phyloP scores from a whole-genome alignment of 2,888 invertebrate genomes.

The Chymomyza amoena region DNA sequence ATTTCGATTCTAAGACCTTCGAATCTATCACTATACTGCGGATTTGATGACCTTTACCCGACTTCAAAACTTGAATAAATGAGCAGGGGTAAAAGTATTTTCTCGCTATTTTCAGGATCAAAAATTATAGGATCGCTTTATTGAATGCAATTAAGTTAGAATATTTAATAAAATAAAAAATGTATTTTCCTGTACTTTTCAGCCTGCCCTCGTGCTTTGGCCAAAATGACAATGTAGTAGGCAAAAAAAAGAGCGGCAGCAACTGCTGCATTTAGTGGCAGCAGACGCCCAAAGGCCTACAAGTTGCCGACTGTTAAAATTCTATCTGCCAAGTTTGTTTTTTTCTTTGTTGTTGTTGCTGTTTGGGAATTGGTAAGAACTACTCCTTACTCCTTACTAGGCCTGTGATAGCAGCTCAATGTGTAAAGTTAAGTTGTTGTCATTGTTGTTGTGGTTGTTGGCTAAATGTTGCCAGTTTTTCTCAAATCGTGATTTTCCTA shows the following conservation, averaged over 20 bases:
- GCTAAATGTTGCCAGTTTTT: slow-evolving; percentile 7
- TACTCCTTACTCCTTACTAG: slow-evolving; percentile 20
- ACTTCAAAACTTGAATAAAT: no score
- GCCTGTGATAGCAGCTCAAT: slow-evolving; percentile 31
- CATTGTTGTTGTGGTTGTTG: slow-evolving; percentile 32
- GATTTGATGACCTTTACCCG: no score
- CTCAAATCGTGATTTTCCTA: slow-evolving; percentile 53
- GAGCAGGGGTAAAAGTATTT: no score
- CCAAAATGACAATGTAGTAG: slow-evolving; percentile 26
- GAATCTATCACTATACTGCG: no score
- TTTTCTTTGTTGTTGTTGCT: slow-evolving; percentile 11
- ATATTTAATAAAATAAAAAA: no score
- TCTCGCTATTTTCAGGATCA: no score
- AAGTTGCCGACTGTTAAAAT: slow-evolving; percentile 47
- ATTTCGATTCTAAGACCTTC: no score
- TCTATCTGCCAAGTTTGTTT: slow-evolving; percentile 21
- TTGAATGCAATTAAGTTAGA: no score
- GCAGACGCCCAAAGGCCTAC: slow-evolving; percentile 61
- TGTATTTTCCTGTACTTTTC: slow-evolving; percentile 2
- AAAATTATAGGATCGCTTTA: no score
- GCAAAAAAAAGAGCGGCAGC: neutral
- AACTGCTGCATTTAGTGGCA: slow-evolving; percentile 38
- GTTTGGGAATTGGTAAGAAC: slow-evolving; percentile 4
- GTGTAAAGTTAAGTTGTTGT: slow-evolving; percentile 64
- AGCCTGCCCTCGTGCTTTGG: slow-evolving; percentile 43